Conservation (phyloP, 2,113 vertebrate species). For the Telmatochromis sp. region DNA sequence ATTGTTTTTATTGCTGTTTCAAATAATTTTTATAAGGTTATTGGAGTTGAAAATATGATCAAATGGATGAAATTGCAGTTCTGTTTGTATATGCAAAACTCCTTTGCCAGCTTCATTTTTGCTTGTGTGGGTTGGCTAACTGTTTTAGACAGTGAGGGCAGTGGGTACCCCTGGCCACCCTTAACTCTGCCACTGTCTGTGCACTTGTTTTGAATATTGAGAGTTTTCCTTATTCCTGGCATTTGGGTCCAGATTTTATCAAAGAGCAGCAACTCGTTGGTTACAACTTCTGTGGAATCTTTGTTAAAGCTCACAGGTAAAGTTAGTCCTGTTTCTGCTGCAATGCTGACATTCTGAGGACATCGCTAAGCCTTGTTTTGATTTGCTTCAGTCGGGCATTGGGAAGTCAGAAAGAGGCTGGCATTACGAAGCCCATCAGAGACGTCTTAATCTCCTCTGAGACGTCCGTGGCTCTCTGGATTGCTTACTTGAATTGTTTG, state of each 20-base stretch:
- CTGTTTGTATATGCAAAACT: not conserved
- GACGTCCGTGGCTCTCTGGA: slow-evolving; percentile 3
- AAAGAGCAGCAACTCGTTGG: not conserved
- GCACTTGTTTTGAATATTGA: slow-evolving; percentile 50
- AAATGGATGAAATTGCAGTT: not conserved
- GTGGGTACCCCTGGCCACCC: not conserved
- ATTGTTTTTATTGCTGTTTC: not conserved
- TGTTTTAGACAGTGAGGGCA: not conserved
- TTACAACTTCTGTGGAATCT: not conserved
- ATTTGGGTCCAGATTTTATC: slow-evolving; percentile 21
- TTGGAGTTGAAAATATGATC: not conserved
- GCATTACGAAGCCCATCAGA: slow-evolving; percentile 5
- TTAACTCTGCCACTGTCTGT: not conserved
- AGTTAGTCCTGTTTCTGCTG: not conserved
- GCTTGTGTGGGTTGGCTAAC: not conserved
- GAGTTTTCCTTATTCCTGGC: slow-evolving; percentile 39
- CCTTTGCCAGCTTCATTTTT: not conserved
- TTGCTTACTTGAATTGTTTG: slow-evolving; percentile 30
- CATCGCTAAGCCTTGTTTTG: slow-evolving; percentile 27
- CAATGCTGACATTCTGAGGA: not conserved
- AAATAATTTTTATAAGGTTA: not conserved
- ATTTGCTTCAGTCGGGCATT: slow-evolving; percentile 10
- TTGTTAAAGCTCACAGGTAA: not conserved
- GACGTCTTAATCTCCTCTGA: slow-evolving; percentile 27
- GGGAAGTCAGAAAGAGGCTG: slow-evolving; percentile 16